phyloP scores from a whole-genome alignment of 2,797 vertebrate species.

The Monodelphis domestica region DNA sequence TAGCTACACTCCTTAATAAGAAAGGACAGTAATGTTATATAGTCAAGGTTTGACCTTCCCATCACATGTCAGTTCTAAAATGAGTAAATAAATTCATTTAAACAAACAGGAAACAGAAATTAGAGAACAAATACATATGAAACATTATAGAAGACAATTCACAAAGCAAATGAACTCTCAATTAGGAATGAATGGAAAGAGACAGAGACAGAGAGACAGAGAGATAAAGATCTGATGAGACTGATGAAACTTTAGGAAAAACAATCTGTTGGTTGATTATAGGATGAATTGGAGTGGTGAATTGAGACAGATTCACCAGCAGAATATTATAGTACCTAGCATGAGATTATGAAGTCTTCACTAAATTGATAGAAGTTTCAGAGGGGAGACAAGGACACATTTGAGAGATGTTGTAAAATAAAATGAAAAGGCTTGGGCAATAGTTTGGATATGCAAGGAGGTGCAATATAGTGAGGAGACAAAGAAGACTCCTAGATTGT shows the following conservation, averaged over 20 bases:
- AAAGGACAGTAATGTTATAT: too few species aligned
- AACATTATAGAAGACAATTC: too few species aligned
- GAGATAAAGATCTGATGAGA: neutral
- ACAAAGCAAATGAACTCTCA: too few species aligned
- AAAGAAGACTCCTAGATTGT: neutral
- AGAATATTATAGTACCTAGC: neutral
- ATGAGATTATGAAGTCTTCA: neutral
- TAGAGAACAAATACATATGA: too few species aligned
- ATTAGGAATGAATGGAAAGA: too few species aligned
- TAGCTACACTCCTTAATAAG: too few species aligned
- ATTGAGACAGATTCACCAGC: neutral
- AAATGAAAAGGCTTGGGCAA: neutral
- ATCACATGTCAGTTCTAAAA: too few species aligned
- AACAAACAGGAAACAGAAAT: too few species aligned
- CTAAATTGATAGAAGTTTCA: neutral
- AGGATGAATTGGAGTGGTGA: neutral
- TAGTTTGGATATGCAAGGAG: neutral
- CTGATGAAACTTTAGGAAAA: neutral
- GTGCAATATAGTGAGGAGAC: neutral
- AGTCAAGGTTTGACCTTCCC: too few species aligned
- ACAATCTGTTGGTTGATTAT: neutral
- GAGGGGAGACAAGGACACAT: neutral
- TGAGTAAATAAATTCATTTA: too few species aligned
- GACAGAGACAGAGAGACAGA: too few species aligned
- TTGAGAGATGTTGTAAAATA: neutral